These are phyloP conservation scores for Leptopilina clavipes DNA, from an alignment of 1,140 invertebrate species.

Conservation along the genomic window DNA sequence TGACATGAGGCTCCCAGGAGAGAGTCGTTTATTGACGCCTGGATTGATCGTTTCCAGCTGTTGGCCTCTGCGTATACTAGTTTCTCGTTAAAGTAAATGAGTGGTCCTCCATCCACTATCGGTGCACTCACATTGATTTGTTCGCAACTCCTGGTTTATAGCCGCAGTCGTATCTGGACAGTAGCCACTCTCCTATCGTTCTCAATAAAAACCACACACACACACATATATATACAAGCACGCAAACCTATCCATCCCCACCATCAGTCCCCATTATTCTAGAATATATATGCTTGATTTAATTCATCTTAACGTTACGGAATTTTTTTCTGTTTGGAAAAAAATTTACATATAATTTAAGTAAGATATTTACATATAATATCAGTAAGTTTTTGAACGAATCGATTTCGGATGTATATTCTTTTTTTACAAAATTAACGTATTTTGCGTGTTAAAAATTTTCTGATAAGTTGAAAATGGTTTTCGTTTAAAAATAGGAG, in stretches of 20 bases:
- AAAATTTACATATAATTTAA: no score
- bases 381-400: no score
- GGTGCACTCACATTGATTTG: conserved; percentile 72
- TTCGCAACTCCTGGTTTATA: conserved; percentile 69
- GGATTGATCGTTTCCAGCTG: conserved; percentile 59
- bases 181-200: conserved; percentile 32
- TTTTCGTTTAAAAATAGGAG: conserved; percentile 1
- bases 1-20: conserved; percentile 37
- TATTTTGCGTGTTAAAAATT: no score
- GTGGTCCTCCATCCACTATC: conserved; percentile 44
- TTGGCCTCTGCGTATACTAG: conserved; percentile 45
- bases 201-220: conserved; percentile 24
- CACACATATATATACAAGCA: no score
- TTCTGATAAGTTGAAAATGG: no score
- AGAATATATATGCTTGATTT: no score
- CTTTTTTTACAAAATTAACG: no score
- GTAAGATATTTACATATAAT: no score
- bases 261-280: neutral
- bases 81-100: conserved; percentile 60
- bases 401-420: no score
- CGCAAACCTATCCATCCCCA: neutral
- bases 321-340: no score
- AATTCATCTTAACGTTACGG: no score
- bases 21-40: conserved; percentile 56
- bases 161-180: conserved; percentile 39